Percentiles rank a stretch among this genome's conserved stretches.
Conservation (phyloP, 2,113 vertebrate species). For the Gadus macrocephalus region DNA sequence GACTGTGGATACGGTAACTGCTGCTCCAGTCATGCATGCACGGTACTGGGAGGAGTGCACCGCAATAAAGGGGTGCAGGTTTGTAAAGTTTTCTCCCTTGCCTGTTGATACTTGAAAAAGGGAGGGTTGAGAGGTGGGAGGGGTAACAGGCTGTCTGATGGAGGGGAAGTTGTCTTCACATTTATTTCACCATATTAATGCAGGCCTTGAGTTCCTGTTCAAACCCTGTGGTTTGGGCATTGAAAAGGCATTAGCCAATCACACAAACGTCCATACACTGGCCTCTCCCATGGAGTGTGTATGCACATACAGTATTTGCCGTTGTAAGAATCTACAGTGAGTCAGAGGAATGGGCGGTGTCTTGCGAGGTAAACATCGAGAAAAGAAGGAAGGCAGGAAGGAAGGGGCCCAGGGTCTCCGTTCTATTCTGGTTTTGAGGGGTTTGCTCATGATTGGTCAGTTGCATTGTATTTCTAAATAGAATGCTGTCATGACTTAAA, state of each 20-base stretch:
- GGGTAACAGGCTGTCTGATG: constrained; percentile 9
- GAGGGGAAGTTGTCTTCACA: too few species aligned
- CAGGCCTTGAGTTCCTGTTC: constrained; percentile 55
- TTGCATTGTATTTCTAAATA: background rate
- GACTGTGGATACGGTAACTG: too few species aligned
- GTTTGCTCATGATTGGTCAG: background rate
- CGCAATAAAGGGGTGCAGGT: constrained; percentile 43
- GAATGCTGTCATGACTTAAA: too few species aligned
- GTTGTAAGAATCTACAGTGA: background rate
- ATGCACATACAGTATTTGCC: too few species aligned
- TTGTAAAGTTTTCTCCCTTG: constrained; percentile 43
- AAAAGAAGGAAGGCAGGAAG: constrained; percentile 43
- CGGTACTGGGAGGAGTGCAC: too few species aligned
- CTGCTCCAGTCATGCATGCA: too few species aligned
- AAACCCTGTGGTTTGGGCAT: background rate
- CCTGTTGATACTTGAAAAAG: constrained; percentile 67
- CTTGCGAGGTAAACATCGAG: background rate
- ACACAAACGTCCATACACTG: too few species aligned
- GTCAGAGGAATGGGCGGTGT: background rate
- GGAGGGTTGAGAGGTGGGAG: constrained; percentile 46
- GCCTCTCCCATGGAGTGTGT: too few species aligned
- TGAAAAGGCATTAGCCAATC: too few species aligned
- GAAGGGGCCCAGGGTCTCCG: background rate
- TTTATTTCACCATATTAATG: constrained; percentile 31
- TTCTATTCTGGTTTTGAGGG: background rate